Percentiles rank a stretch among this genome's conserved stretches.
Conservation (phyloP, 2,888 invertebrate genomes). For the Cheilosia pagana region DNA sequence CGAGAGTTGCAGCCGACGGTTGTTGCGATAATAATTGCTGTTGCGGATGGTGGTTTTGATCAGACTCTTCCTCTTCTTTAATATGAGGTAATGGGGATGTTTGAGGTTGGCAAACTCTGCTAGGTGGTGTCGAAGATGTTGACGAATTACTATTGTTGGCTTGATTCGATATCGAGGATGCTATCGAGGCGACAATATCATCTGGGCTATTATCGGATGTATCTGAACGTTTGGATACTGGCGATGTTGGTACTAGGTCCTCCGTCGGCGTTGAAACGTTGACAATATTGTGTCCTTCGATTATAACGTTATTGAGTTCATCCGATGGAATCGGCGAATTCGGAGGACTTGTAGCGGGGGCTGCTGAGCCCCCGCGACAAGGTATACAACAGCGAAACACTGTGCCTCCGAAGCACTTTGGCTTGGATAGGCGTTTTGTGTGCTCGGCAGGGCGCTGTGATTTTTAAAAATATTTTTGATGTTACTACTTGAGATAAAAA, state of each 20-base stretch:
- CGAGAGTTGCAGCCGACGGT: slow-evolving; percentile 77
- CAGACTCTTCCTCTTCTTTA: slow-evolving; percentile 90
- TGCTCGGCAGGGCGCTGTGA: slow-evolving; percentile 69
- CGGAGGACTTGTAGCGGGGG: slow-evolving; percentile 85
- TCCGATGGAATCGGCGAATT: slow-evolving; percentile 81
- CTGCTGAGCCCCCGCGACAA: slow-evolving; percentile 91
- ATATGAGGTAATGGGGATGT: slow-evolving; percentile 92
- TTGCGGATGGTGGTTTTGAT: slow-evolving; percentile 84
- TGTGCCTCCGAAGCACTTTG: slow-evolving; percentile 86
- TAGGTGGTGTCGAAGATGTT: slow-evolving; percentile 80
- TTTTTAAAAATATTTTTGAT: slow-evolving; percentile 72
- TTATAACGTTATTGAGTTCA: slow-evolving; percentile 78
- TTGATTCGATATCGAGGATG: slow-evolving; percentile 72
- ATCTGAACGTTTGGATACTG: slow-evolving; percentile 78
- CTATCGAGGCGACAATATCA: slow-evolving; percentile 74
- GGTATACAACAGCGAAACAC: slow-evolving; percentile 93
- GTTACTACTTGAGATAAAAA: slow-evolving; percentile 63
- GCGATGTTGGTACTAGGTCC: slow-evolving; percentile 75
- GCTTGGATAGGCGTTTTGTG: slow-evolving; percentile 80
- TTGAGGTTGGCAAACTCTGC: slow-evolving; percentile 85
- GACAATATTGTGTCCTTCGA: slow-evolving; percentile 69
- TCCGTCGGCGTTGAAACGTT: slow-evolving; percentile 67
- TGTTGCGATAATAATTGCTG: slow-evolving; percentile 83
- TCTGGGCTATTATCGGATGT: slow-evolving; percentile 79
- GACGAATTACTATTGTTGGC: slow-evolving; percentile 70